Conservation (phyloP, 2,797 vertebrate species). For the Xenopus petersii region DNA sequence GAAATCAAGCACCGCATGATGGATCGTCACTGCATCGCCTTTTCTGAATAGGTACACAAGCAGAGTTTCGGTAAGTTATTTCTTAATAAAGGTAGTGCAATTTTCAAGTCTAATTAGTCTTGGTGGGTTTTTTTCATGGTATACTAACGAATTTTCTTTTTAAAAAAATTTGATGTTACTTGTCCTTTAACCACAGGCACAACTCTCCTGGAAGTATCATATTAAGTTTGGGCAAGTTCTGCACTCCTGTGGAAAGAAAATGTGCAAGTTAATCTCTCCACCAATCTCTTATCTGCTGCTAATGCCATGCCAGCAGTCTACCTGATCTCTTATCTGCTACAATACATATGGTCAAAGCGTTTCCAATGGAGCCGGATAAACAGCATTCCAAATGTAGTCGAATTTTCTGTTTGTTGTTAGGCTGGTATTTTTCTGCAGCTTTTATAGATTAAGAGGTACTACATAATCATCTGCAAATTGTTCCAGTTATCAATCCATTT, state of each 20-base stretch:
- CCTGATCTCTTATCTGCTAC: neutral
- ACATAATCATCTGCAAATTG: slow-evolving; percentile 16
- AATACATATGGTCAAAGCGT: neutral
- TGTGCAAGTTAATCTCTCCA: neutral
- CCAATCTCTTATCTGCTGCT: neutral
- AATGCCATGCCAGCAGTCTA: neutral
- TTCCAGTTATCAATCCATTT: slow-evolving; percentile 3
- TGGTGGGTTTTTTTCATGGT: no score
- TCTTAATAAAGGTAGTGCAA: no score
- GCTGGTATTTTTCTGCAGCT: neutral
- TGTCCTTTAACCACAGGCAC: neutral
- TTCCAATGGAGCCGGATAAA: no score
- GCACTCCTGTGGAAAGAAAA: neutral
- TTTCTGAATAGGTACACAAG: no score
- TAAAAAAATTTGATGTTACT: no score
- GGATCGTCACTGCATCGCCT: no score
- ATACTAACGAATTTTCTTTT: no score
- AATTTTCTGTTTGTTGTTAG: neutral
- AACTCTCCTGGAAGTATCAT: neutral
- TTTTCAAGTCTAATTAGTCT: no score
- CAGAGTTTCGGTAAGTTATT: no score
- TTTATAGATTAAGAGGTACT: slow-evolving; percentile 3
- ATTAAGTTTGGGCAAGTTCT: neutral
- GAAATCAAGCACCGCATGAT: no score
- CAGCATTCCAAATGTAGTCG: neutral